Conservation (phyloP, 2,888 invertebrate species). For the Acronicta alni region DNA sequence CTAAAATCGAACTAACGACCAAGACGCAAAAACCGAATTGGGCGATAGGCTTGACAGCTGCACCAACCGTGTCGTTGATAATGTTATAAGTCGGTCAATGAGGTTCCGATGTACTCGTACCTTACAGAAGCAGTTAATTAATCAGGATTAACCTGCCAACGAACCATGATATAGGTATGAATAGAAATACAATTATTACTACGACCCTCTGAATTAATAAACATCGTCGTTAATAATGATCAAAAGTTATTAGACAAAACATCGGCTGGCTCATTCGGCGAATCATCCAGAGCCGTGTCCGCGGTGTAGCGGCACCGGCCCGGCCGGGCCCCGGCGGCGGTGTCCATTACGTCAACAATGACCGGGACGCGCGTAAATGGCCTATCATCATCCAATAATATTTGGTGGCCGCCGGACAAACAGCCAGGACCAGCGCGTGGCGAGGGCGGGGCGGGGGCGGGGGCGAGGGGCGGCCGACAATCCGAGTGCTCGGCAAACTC, state of each 20-base stretch:
- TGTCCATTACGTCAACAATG: constrained; percentile 62
- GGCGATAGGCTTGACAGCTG: too few relatives aligned
- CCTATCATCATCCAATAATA: constrained; percentile 81
- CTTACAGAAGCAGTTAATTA: too few relatives aligned
- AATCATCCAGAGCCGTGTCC: background rate
- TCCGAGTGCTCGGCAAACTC: constrained; percentile 66
- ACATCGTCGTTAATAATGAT: too few relatives aligned
- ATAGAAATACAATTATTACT: too few relatives aligned
- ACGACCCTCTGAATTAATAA: too few relatives aligned
- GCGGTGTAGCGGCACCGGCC: background rate
- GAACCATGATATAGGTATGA: too few relatives aligned
- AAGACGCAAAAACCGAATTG: too few relatives aligned
- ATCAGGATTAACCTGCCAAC: too few relatives aligned
- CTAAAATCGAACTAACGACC: too few relatives aligned
- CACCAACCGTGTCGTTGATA: too few relatives aligned
- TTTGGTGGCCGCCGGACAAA: constrained; percentile 64
- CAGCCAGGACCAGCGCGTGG: constrained; percentile 13
- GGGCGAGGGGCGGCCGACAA: background rate
- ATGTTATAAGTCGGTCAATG: too few relatives aligned
- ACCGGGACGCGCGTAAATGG: constrained; percentile 73
- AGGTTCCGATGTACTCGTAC: too few relatives aligned
- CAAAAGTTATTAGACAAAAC: background rate
- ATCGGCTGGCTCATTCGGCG: background rate
- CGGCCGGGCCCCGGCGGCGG: constrained; percentile 37
- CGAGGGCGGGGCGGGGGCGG: background rate